Base-by-base conservation (phyloP, 2,888 invertebrate genomes). In the Leucoma salicis region DNA sequence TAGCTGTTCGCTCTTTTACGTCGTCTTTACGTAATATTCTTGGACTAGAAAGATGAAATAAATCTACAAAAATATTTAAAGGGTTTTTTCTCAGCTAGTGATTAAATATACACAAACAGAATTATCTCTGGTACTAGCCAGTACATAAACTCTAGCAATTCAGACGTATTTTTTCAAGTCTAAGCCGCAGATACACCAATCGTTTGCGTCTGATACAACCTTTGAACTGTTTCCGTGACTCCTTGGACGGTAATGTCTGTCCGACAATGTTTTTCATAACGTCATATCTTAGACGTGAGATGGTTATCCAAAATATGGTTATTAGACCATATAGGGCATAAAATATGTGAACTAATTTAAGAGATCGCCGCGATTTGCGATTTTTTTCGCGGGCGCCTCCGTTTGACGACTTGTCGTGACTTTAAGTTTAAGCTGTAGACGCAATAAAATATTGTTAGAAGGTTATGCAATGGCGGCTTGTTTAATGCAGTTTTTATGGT, bases 211-310 rank as follows among this genome's bases (percentile, higher is more conserved):
- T 51, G 50, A 50, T 53, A 49, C 42, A 49, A 57, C 54, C 61
- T 59, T 50, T 59, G 47, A 45, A 21, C 39, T 35, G 4, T 13
- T 39, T 14, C 57, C 63, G 60, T 62, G 63, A 66, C 64, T 52
- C 38, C 46, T 35, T 49, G 34, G 46, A 60, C 62, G 49, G 69
- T 64, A 55, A 65, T 66, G 63, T 53, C 63, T 62, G 64, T 61
- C 72, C 59, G 64, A 66, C 65, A 53, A 61, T 62, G 66, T 65
- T 57, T 64, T 69, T 72, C 69, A 72, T 51, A 66, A 58, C 65
- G 47, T 41, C 54, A 63, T 61, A 63, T 66, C 49, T 53, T 54
- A 49, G 53, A 53, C 72, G 72, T 72, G 72, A 72, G 60, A 63
- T 66, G 44, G 29, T 62, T 64, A 70, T 70, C 70, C 31, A 39